phyloP scores from a whole-genome alignment of 1,140 invertebrate species.

The Brachionus angularis region DNA sequence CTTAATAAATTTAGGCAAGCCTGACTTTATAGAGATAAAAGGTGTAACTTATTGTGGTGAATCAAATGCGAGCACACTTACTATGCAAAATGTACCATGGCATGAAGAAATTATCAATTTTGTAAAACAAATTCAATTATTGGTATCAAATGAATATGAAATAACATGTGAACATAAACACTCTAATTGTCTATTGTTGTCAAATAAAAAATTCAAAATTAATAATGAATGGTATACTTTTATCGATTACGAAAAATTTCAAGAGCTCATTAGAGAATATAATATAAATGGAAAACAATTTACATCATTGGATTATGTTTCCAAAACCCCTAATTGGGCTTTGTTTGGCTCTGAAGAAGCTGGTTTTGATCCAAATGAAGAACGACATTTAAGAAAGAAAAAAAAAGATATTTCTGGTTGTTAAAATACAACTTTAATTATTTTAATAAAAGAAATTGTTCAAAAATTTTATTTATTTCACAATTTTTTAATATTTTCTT shows the following conservation, averaged over 20 bases:
- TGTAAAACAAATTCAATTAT: constrained; percentile 49
- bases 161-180: constrained; percentile 67
- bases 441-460: too few species aligned
- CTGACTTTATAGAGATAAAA: constrained; percentile 69
- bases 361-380: constrained; percentile 65
- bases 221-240: constrained; percentile 64
- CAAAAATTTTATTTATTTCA: too few species aligned
- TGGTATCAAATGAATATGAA: constrained; percentile 57
- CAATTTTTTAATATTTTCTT: too few species aligned
- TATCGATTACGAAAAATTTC: constrained; percentile 66
- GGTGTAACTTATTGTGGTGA: constrained; percentile 67
- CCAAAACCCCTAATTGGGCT: constrained; percentile 63
- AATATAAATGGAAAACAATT: constrained; percentile 59
- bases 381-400: constrained; percentile 60
- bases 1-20: constrained; percentile 63
- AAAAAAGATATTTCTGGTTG: constrained; percentile 31
- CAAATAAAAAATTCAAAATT: constrained; percentile 63
- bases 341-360: constrained; percentile 62
- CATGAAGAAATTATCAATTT: constrained; percentile 65
- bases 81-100: constrained; percentile 68
- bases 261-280: constrained; percentile 59
- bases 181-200: constrained; percentile 65
- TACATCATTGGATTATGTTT: constrained; percentile 62
- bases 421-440: too few species aligned
- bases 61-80: constrained; percentile 62